phyloP scores from a whole-genome alignment of 37 sponge, comb jelly and placozoan species.

The Beroe ovata region DNA sequence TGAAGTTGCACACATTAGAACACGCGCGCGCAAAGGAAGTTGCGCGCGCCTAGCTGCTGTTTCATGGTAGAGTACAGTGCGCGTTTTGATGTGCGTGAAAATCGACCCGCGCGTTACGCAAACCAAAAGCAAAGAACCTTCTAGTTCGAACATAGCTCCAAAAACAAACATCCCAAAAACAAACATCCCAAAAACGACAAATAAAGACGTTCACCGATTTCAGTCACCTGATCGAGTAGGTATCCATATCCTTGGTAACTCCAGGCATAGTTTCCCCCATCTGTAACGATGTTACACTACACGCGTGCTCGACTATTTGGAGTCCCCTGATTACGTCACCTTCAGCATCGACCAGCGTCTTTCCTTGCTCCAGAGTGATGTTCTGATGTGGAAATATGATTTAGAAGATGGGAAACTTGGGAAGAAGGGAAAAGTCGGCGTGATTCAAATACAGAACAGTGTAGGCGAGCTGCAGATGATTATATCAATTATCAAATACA shows the following conservation, averaged over 20 bases:
- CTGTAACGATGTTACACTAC: conserved; percentile 86
- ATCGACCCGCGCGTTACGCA: background rate
- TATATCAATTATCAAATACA: no score
- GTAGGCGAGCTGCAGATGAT: no score
- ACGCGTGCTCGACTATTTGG: conserved; percentile 97
- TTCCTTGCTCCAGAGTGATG: conserved; percentile 95
- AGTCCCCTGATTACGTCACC: conserved; percentile 94
- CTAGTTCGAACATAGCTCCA: no score
- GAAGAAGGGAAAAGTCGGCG: background rate
- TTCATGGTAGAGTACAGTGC: background rate
- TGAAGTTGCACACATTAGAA: background rate
- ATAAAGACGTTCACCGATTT: no score
- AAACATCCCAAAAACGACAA: no score
- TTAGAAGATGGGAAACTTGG: conserved; percentile 72
- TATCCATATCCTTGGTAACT: conserved; percentile 94
- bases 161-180: no score
- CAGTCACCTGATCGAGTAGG: conserved; percentile 72
- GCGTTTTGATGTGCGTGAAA: background rate
- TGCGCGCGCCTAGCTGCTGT: no score
- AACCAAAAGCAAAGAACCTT: no score
- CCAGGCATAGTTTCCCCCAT: conserved; percentile 91
- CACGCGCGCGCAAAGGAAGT: background rate
- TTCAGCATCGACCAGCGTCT: conserved; percentile 95
- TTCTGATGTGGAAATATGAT: no score
- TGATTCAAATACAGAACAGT: conserved; percentile 26